phyloP scores from a whole-genome alignment of 2,113 vertebrate genomes.

The Agapornis roseicollis region DNA sequence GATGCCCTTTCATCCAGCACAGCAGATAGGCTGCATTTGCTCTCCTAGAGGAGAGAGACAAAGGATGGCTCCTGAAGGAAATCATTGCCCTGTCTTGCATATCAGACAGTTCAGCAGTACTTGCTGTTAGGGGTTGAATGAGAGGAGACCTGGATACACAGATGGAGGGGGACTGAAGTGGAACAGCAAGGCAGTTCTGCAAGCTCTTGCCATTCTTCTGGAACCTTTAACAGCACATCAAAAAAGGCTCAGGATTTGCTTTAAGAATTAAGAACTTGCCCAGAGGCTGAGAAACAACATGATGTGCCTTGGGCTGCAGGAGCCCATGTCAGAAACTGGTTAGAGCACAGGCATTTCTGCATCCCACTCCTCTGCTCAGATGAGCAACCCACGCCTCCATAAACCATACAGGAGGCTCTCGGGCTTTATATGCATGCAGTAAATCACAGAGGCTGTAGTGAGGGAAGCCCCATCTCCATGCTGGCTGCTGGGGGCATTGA shows the following conservation, averaged over 20 bases:
- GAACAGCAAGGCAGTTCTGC: background rate
- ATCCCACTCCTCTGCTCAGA: slow-evolving; percentile 41
- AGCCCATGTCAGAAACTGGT: slow-evolving; percentile 29
- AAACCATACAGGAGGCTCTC: slow-evolving; percentile 9
- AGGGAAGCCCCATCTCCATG: background rate
- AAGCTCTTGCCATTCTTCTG: background rate
- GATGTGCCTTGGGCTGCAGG: background rate
- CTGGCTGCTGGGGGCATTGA: background rate
- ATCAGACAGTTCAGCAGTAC: background rate
- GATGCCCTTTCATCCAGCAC: background rate
- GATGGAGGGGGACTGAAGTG: background rate
- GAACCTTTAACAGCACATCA: background rate
- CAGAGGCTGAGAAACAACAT: background rate
- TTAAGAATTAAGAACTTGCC: background rate
- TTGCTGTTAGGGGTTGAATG: fast-evolving
- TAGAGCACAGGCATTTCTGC: slow-evolving; percentile 41
- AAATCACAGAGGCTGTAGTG: background rate
- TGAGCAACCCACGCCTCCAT: slow-evolving; percentile 40
- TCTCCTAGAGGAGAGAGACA: background rate
- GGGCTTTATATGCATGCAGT: background rate
- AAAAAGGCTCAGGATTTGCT: background rate
- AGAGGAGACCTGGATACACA: background rate
- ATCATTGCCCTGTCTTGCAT: background rate
- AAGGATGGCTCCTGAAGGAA: background rate
- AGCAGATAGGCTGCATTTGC: fast-evolving